A percentile compares a stretch with the other conserved stretches of the same genome.
Evolutionary conservation across 92 coral and sea anemone species (phyloP).

Genomic region (Desmophyllum pertusum): DNA sequence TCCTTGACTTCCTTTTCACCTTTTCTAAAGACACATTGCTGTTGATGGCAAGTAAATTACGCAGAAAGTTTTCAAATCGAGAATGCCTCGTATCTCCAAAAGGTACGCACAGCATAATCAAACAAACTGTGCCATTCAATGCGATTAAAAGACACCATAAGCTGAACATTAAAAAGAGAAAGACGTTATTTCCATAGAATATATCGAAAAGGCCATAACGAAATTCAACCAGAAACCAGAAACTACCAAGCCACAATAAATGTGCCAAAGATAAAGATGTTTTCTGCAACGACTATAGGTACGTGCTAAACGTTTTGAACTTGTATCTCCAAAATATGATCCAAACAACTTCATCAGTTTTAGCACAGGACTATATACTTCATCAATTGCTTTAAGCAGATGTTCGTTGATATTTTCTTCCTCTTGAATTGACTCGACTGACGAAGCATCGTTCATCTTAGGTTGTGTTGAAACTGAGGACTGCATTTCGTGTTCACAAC

Average conservation of each 20-base stretch:
- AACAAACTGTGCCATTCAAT: not conserved
- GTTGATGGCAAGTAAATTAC: not conserved
- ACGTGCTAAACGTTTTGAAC: not conserved
- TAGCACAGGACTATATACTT: conserved; percentile 1
- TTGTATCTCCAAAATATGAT: not conserved
- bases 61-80: conserved; percentile 6
- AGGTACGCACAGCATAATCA: not conserved
- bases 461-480: not conserved
- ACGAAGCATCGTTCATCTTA: not conserved
- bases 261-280: no score
- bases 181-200: not conserved
- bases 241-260: conserved; percentile 12
- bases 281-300: not conserved
- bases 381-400: not conserved
- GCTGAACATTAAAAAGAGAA: not conserved
- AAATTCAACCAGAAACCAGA: conserved; percentile 9
- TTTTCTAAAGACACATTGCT: not conserved
- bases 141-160: not conserved
- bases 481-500: not conserved
- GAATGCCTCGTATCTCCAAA: not conserved
- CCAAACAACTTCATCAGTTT: conserved; percentile 15
- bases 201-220: not conserved
- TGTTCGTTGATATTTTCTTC: not conserved
- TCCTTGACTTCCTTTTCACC: no score
- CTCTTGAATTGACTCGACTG: not conserved